Evolutionary conservation across 2,113 vertebrate genomes (phyloP).

Genomic region (Crotalus viridis): DNA sequence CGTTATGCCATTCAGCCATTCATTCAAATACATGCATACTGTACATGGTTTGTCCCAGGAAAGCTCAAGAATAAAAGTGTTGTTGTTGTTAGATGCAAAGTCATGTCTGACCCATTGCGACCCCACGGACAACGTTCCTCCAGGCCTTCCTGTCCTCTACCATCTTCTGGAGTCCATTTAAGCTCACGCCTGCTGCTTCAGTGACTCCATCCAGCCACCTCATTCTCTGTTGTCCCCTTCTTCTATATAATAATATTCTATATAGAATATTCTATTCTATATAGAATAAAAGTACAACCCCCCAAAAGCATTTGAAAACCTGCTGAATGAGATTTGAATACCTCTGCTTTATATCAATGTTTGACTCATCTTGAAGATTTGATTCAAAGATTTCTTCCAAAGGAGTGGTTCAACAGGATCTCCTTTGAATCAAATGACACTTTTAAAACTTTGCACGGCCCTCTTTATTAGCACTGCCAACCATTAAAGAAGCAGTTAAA

Average conservation of each 20-base stretch:
- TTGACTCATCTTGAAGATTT: neutral
- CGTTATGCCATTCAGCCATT: neutral
- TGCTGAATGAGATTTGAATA: neutral
- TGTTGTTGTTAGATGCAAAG: too few species aligned
- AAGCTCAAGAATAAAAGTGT: neutral
- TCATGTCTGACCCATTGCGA: too few species aligned
- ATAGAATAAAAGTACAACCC: too few species aligned
- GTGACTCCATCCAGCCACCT: too few species aligned
- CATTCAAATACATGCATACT: neutral
- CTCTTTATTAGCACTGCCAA: neutral
- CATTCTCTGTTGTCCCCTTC: too few species aligned
- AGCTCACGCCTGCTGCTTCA: too few species aligned
- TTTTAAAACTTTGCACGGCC: neutral
- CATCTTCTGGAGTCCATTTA: too few species aligned
- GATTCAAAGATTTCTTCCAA: neutral
- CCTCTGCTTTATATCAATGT: neutral
- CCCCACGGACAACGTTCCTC: too few species aligned
- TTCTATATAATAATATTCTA: too few species aligned
- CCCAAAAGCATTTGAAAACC: neutral
- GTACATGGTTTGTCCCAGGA: neutral
- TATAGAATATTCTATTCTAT: too few species aligned
- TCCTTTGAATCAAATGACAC: neutral
- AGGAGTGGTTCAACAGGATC: neutral
- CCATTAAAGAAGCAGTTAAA: conserved; percentile 18
- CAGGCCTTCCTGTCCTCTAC: too few species aligned